Evolutionary conservation across 2,113 vertebrate genomes (phyloP).

Genomic region (Daphoenositta chrysoptera): DNA sequence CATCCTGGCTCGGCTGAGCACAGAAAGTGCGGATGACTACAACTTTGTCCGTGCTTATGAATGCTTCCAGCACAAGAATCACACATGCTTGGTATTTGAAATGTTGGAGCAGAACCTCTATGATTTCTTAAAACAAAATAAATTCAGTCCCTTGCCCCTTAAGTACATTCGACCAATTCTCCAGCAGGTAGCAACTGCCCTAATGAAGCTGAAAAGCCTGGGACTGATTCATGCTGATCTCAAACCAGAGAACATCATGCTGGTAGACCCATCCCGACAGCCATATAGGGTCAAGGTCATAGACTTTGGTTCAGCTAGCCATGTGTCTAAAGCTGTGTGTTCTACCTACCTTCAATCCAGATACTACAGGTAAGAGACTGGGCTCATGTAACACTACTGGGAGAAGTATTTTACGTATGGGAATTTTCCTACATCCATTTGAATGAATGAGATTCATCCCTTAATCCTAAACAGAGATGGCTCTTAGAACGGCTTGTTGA

Average conservation of each 20-base stretch:
- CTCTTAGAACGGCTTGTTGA: neutral
- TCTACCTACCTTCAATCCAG: constrained; percentile 98
- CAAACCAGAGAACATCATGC: constrained; percentile 99
- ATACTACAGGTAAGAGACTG: constrained; percentile 92
- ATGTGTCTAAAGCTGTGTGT: constrained; percentile 98
- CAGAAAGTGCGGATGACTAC: constrained; percentile 95
- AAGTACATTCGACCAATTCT: constrained; percentile 96
- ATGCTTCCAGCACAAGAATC: constrained; percentile 99
- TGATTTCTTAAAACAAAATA: constrained; percentile 99
- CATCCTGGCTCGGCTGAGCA: constrained; percentile 96
- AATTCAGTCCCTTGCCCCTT: constrained; percentile 97
- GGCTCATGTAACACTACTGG: neutral
- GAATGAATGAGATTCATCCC: neutral
- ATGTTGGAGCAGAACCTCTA: constrained; percentile 99
- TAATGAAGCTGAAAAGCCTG: constrained; percentile 97
- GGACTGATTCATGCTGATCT: constrained; percentile 98
- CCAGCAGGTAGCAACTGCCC: constrained; percentile 95
- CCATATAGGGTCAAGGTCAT: constrained; percentile 98
- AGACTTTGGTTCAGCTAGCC: constrained; percentile 97
- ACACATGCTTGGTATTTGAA: constrained; percentile 99
- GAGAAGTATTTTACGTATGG: neutral
- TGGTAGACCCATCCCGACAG: constrained; percentile 94
- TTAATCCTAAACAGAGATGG: neutral
- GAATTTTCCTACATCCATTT: neutral
- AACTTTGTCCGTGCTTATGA: constrained; percentile 98